phyloP scores from a whole-genome alignment of 2,888 invertebrate genomes.

The Cyclophora punctaria region DNA sequence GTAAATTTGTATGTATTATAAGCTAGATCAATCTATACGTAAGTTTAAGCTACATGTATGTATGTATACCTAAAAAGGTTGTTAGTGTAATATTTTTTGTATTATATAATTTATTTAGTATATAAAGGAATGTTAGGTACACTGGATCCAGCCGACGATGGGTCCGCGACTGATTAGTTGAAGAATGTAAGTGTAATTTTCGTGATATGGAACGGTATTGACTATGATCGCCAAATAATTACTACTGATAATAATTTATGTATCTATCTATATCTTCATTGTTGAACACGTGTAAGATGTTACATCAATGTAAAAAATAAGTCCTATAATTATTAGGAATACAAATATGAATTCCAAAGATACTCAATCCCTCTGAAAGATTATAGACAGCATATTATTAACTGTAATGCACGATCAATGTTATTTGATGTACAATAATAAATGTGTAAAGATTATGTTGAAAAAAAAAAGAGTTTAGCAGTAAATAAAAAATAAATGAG shows the following conservation, averaged over 20 bases:
- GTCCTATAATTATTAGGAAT: conserved; percentile 13
- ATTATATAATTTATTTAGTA: conserved; percentile 73
- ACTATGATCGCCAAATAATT: conserved; percentile 72
- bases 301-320: conserved; percentile 35
- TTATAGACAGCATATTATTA: conserved; percentile 25
- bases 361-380: conserved; percentile 38
- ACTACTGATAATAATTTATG: conserved; percentile 44
- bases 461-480: conserved; percentile 49
- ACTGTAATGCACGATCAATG: conserved; percentile 53
- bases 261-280: conserved; percentile 44
- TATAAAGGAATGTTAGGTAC: conserved; percentile 59
- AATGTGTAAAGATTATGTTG: conserved; percentile 66
- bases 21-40: conserved; percentile 48
- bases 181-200: conserved; percentile 68
- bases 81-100: conserved; percentile 70
- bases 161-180: conserved; percentile 74
- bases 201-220: conserved; percentile 67
- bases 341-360: conserved; percentile 43
- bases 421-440: conserved; percentile 60
- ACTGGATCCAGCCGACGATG: conserved; percentile 59
- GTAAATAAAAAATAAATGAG: conserved; percentile 62
- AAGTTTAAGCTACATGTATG: conserved; percentile 51
- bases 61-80: conserved; percentile 52
- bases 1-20: conserved; percentile 44
- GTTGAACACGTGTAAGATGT: conserved; percentile 59